A percentile compares a stretch with the other conserved stretches of the same genome.
Evolutionary conservation across 2,888 invertebrate species (phyloP).

Genomic region (Hetaerina titia): DNA sequence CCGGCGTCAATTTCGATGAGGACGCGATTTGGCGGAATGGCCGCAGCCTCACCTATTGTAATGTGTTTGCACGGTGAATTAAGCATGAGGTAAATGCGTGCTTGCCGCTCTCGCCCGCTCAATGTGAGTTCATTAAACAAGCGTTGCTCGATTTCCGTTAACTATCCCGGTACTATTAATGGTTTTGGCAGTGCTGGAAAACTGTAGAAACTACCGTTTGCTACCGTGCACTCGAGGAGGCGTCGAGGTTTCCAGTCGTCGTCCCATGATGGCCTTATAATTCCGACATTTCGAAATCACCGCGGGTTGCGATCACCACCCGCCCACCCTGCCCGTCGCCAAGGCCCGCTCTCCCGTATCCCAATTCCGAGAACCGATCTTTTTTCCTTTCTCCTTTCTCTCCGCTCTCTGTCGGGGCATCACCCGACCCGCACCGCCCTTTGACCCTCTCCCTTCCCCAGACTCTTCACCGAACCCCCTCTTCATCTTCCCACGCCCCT

Average conservation of each 20-base stretch:
- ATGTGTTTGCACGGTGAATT: neutral
- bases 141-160: neutral
- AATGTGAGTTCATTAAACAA: neutral
- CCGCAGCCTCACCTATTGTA: neutral
- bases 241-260: neutral
- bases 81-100: neutral
- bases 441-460: neutral
- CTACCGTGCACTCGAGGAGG: neutral
- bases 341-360: too few species aligned
- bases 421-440: neutral
- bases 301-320: too few species aligned
- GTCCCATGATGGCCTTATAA: neutral
- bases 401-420: too few species aligned
- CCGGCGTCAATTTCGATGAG: neutral
- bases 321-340: too few species aligned
- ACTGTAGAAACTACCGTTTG: neutral
- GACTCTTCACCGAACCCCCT: neutral
- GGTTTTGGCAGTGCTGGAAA: neutral
- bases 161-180: neutral
- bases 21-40: neutral
- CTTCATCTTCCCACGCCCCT: neutral
- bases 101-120: neutral
- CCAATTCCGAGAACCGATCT: neutral
- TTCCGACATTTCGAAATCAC: too few species aligned
- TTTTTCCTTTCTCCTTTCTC: neutral